Percentiles rank a stretch among this genome's conserved stretches.
These are phyloP conservation scores for Sylvilagus bachmani DNA, from an alignment of 2,113 vertebrate species.

Conservation along the genomic window DNA sequence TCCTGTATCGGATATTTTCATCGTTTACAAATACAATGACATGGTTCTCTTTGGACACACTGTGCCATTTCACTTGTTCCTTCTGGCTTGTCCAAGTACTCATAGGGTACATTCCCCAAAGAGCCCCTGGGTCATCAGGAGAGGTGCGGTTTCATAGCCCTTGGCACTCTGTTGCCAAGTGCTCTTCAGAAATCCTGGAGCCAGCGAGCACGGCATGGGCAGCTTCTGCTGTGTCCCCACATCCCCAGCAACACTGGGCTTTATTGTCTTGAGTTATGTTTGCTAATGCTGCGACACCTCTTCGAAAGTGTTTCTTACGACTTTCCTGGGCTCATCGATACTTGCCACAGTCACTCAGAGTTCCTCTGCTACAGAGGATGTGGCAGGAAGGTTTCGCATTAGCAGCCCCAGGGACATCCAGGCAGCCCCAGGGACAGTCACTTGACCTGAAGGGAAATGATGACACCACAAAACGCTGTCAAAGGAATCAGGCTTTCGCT, in stretches of 20 bases:
- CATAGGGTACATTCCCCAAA: background rate
- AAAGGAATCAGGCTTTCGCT: constrained; percentile 61
- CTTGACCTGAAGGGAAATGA: background rate
- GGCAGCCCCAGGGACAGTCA: background rate
- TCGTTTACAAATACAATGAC: background rate
- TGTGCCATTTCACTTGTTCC: background rate
- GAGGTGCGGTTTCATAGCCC: background rate
- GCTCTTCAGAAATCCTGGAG: background rate
- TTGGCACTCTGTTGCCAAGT: background rate
- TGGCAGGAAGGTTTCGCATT: background rate
- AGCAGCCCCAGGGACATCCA: too few relatives aligned
- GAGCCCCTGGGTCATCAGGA: background rate
- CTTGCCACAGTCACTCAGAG: too few relatives aligned
- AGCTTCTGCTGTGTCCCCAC: background rate
- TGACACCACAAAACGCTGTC: constrained; percentile 50
- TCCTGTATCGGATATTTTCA: background rate
- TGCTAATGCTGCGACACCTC: background rate
- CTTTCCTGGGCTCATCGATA: background rate
- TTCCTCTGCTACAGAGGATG: background rate
- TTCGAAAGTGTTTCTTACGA: constrained; percentile 14
- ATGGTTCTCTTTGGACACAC: background rate
- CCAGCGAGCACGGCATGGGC: background rate
- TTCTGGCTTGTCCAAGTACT: background rate
- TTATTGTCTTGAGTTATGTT: background rate
- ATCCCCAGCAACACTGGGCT: background rate